A percentile compares a stretch with the other conserved stretches of the same genome.
Conservation (phyloP, 23 tunicate species). For the Trididemnum miniatum region DNA sequence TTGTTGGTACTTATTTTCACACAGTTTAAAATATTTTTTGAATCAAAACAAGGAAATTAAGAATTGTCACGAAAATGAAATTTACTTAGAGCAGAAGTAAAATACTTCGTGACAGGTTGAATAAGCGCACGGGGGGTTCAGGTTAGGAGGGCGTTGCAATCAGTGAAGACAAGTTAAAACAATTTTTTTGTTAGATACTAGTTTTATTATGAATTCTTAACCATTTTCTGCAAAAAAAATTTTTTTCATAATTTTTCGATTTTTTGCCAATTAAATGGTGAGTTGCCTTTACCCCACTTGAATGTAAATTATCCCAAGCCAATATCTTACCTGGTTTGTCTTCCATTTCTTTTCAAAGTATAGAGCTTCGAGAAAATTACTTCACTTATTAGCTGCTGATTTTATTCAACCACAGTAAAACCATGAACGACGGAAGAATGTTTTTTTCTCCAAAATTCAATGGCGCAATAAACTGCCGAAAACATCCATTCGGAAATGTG, state of each 20-base stretch:
- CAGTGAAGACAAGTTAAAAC: not conserved
- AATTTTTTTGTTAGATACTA: not conserved
- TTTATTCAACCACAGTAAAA: too few relatives aligned
- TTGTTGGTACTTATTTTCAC: not conserved
- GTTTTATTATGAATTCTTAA: not conserved
- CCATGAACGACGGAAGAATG: too few relatives aligned
- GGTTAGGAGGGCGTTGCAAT: not conserved
- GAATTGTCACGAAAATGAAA: not conserved
- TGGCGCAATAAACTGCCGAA: too few relatives aligned
- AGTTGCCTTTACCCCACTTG: too few relatives aligned
- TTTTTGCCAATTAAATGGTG: not conserved
- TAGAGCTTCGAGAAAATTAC: too few relatives aligned
- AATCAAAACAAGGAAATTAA: not conserved
- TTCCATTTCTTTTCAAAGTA: too few relatives aligned
- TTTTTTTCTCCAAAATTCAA: too few relatives aligned
- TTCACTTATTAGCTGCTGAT: too few relatives aligned
- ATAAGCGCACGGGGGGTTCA: not conserved
- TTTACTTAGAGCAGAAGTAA: not conserved
- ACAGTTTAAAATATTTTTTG: not conserved
- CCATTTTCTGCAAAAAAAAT: slow-evolving; percentile 2
- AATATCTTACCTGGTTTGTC: too few relatives aligned
- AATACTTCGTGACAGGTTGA: not conserved
- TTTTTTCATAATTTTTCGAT: not conserved
- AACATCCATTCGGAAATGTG: too few relatives aligned
- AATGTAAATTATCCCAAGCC: too few relatives aligned